phyloP scores from a whole-genome alignment of 92 coral and sea anemone species.

The Ricordea florida region DNA sequence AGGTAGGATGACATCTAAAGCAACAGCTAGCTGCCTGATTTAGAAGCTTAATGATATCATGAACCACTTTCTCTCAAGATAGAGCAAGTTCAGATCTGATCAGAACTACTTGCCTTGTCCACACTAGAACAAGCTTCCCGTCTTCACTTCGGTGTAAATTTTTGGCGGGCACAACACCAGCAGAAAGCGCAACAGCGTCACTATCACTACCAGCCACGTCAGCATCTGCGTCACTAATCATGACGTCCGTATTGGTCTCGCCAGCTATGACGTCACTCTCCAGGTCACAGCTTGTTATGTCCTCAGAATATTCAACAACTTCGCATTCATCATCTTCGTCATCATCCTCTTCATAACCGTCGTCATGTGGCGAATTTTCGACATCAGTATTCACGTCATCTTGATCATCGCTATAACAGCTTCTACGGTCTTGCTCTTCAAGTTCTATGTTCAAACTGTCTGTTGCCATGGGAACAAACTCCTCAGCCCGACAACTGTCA shows the following conservation, averaged over 20 bases:
- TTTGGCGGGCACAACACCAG: conserved; percentile 72
- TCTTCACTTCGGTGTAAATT: conserved; percentile 82
- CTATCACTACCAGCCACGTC: conserved; percentile 37
- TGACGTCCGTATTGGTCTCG: no score
- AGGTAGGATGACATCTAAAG: no score
- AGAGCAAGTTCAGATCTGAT: background rate
- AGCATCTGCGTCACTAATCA: conserved; percentile 19
- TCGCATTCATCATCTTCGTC: conserved; percentile 62
- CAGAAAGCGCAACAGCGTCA: conserved; percentile 7
- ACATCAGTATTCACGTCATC: conserved; percentile 58
- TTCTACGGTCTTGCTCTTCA: conserved; percentile 13
- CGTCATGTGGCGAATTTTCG: conserved; percentile 45
- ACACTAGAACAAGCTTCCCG: conserved; percentile 80
- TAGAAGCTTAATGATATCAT: no score
- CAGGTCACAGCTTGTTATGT: conserved; percentile 35
- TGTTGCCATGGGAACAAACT: background rate
- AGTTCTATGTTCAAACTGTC: conserved; percentile 14
- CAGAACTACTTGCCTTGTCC: conserved; percentile 76
- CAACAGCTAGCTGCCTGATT: no score
- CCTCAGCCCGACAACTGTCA: conserved; percentile 57
- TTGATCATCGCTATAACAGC: conserved; percentile 35
- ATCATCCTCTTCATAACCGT: conserved; percentile 56
- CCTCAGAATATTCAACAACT: conserved; percentile 26
- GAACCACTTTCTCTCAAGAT: background rate
- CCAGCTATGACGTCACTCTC: background rate